Evolutionary conservation across 2,888 invertebrate genomes (phyloP).

Genomic region (Bugulina stolonifera): DNA sequence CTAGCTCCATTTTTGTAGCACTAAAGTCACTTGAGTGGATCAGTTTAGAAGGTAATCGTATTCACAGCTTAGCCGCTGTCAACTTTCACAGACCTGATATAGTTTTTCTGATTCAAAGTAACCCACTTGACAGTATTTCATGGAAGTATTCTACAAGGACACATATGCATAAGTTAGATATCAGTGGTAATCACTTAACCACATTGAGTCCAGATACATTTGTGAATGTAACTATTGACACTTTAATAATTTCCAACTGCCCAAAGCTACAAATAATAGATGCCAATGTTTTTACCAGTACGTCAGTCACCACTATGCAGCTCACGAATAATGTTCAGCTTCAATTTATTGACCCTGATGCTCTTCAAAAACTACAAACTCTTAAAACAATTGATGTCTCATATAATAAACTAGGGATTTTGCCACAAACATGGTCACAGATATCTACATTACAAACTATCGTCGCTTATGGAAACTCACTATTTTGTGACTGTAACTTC

Average conservation of each 20-base stretch:
- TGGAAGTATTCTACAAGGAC: neutral
- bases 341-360: neutral
- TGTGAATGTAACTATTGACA: neutral
- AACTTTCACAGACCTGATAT: neutral
- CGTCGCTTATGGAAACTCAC: neutral
- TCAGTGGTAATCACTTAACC: neutral
- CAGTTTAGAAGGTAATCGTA: neutral
- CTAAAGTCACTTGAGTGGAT: neutral
- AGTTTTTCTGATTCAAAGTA: neutral
- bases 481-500: slow-evolving; percentile 3
- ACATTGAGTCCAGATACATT: neutral
- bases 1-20: neutral
- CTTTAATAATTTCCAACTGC: neutral
- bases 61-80: neutral
- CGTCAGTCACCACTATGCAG: neutral
- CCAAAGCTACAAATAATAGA: neutral
- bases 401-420: neutral
- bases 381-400: neutral
- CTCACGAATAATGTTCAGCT: neutral
- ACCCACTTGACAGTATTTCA: neutral
- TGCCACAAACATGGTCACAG: neutral
- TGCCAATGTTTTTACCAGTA: neutral
- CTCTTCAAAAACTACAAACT: neutral
- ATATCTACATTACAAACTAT: neutral
- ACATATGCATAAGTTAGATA: neutral